These are phyloP conservation scores for Hoplias malabaricus DNA, from an alignment of 2,113 vertebrate species.

Conservation along the genomic window DNA sequence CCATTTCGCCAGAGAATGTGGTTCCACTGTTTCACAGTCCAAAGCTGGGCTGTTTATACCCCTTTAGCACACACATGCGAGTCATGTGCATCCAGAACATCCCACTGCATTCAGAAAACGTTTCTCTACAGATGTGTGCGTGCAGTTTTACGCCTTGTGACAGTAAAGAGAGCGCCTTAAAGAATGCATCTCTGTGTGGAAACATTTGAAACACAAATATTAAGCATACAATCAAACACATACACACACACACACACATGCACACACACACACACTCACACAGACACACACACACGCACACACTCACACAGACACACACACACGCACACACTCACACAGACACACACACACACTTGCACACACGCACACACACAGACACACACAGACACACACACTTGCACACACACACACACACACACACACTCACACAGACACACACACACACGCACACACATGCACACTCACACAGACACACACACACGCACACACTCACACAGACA, in stretches of 20 bases:
- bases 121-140: too few species aligned
- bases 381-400: background rate
- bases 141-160: too few species aligned
- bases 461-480: background rate
- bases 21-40: too few species aligned
- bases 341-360: constrained; percentile 60
- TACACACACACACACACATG: background rate
- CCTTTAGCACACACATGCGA: too few species aligned
- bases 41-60: too few species aligned
- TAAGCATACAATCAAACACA: constrained; percentile 39
- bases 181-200: too few species aligned
- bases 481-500: background rate
- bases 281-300: background rate
- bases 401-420: background rate
- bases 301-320: background rate
- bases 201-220: too few species aligned
- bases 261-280: background rate
- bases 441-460: background rate
- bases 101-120: too few species aligned
- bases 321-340: constrained; percentile 38
- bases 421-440: constrained; percentile 36
- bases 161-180: too few species aligned
- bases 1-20: too few species aligned
- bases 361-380: background rate
- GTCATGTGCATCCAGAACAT: too few species aligned